These are phyloP conservation scores for Ephydatia muelleri DNA, from an alignment of 37 sponge, comb jelly and placozoan genomes.

Conservation along the genomic window DNA sequence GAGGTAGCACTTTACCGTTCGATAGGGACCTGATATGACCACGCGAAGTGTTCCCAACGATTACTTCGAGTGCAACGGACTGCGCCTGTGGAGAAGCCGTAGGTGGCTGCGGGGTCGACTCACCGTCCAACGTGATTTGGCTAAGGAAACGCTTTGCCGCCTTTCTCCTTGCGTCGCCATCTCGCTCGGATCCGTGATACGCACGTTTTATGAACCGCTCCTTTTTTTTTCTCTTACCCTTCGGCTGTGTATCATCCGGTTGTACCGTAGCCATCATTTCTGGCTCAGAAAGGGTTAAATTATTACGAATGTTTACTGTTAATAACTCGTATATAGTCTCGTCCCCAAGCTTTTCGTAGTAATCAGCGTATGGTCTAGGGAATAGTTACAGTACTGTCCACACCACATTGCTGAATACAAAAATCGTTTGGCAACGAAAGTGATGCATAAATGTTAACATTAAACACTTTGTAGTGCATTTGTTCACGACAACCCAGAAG, in stretches of 20 bases:
- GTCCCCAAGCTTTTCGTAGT: too few relatives aligned
- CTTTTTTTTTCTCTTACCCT: conserved; percentile 19
- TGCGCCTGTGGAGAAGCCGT: neutral
- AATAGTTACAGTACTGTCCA: too few relatives aligned
- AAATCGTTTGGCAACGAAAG: too few relatives aligned
- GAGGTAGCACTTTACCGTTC: neutral
- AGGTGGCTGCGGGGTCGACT: neutral
- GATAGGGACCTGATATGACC: neutral
- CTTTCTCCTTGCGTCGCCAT: conserved; percentile 57
- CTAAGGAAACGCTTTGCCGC: conserved; percentile 68
- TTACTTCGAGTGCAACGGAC: neutral
- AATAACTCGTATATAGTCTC: too few relatives aligned
- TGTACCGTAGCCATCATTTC: neutral
- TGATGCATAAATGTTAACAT: too few relatives aligned
- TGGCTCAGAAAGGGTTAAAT: too few relatives aligned
- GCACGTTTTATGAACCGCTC: conserved; percentile 32
- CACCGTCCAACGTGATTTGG: conserved; percentile 63
- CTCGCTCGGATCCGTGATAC: conserved; percentile 55
- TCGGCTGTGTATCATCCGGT: neutral
- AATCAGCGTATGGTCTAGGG: too few relatives aligned
- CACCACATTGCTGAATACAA: too few relatives aligned
- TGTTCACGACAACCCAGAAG: too few relatives aligned
- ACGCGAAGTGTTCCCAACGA: neutral
- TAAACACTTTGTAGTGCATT: too few relatives aligned
- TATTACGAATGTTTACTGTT: too few relatives aligned